Evolutionary conservation across 1,140 invertebrate species (phyloP).

Genomic region (Drosophila obscura): DNA sequence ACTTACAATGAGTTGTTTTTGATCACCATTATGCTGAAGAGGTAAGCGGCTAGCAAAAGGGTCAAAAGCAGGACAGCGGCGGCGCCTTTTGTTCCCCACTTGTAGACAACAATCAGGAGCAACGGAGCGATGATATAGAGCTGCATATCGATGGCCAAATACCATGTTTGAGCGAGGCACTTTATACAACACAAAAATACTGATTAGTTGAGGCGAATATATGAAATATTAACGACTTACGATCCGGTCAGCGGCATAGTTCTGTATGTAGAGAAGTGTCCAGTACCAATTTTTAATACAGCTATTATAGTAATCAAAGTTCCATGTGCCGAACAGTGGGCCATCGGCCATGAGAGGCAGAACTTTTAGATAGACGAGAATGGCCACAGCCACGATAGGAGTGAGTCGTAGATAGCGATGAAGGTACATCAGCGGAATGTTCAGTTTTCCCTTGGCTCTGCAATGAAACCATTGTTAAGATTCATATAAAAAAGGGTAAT

Average conservation of each 20-base stretch:
- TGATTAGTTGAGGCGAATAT: background rate
- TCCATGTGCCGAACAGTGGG: conserved; percentile 56
- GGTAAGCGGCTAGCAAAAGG: conserved; percentile 34
- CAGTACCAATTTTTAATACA: conserved; percentile 55
- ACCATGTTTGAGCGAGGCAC: conserved; percentile 96
- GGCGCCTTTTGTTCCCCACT: conserved; percentile 84
- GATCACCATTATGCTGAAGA: conserved; percentile 58
- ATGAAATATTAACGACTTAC: conserved; percentile 18
- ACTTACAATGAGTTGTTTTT: conserved; percentile 48
- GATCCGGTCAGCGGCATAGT: conserved; percentile 46
- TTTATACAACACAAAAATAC: conserved; percentile 68
- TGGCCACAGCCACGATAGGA: conserved; percentile 49
- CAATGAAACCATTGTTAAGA: background rate
- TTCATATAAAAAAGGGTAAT: too few relatives aligned
- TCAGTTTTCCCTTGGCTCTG: conserved; percentile 62
- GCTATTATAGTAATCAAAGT: conserved; percentile 55
- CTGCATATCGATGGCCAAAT: conserved; percentile 93
- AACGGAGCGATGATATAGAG: conserved; percentile 90
- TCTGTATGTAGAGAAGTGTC: conserved; percentile 64
- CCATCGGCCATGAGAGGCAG: conserved; percentile 54
- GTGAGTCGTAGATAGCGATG: conserved; percentile 71
- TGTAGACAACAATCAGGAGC: conserved; percentile 88
- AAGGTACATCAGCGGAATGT: conserved; percentile 69
- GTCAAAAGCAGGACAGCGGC: conserved; percentile 33
- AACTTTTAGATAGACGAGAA: conserved; percentile 54